phyloP scores from a whole-genome alignment of 2,113 vertebrate species.

The Poecile atricapillus region DNA sequence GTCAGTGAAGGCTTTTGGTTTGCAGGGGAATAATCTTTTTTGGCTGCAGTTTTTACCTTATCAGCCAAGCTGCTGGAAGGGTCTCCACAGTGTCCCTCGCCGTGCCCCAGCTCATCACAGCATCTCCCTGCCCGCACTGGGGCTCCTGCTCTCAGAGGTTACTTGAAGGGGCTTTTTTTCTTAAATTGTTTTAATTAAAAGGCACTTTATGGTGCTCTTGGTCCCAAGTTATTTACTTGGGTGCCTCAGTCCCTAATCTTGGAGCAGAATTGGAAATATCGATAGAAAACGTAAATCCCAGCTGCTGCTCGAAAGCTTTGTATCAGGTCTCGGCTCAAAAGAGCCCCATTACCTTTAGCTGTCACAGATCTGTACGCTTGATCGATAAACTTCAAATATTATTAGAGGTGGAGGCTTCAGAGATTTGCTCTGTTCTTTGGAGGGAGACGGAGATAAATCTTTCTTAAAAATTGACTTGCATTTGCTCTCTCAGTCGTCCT shows the following conservation, averaged over 20 bases:
- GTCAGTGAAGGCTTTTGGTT: not conserved
- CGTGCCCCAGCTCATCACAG: not conserved
- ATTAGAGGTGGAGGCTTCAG: constrained; percentile 86
- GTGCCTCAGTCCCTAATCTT: constrained; percentile 75
- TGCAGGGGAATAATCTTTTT: not conserved
- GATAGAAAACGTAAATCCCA: constrained; percentile 82
- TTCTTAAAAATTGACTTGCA: constrained; percentile 85
- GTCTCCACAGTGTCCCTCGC: not conserved
- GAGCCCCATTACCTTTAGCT: constrained; percentile 86
- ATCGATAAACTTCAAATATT: constrained; percentile 94
- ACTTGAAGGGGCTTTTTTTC: not conserved
- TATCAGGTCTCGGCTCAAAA: constrained; percentile 78
- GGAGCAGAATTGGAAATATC: constrained; percentile 83
- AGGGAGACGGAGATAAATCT: constrained; percentile 87
- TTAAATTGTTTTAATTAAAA: constrained; percentile 72
- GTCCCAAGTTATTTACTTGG: constrained; percentile 62
- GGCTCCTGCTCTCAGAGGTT: not conserved
- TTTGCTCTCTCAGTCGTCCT: constrained; percentile 81
- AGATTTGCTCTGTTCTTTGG: constrained; percentile 84
- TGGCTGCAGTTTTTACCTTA: not conserved
- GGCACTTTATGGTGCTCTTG: constrained; percentile 4
- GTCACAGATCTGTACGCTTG: constrained; percentile 86
- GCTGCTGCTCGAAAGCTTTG: constrained; percentile 79
- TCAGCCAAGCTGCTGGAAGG: not conserved
- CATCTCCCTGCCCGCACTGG: not conserved